Conservation (phyloP, 2,888 invertebrate genomes). For the Meandrusa payeni region DNA sequence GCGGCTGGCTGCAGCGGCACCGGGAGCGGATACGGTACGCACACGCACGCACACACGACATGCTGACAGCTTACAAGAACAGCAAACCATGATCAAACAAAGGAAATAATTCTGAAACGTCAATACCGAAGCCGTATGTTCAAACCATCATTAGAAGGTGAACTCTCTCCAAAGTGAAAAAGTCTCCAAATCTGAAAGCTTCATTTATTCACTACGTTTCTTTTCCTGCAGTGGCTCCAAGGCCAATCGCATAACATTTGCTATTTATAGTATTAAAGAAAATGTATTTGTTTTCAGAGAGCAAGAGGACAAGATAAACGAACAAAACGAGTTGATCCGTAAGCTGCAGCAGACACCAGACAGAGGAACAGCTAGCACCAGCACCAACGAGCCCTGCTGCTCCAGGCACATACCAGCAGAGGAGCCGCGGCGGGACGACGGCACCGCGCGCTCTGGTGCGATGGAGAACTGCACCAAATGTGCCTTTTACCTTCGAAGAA, state of each 20-base stretch:
- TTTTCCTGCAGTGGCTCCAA: no score
- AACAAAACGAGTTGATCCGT: conserved; percentile 44
- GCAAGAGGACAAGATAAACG: conserved; percentile 47
- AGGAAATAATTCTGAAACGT: no score
- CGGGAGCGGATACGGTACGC: conserved; percentile 30
- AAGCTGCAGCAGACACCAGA: conserved; percentile 36
- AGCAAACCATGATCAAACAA: no score
- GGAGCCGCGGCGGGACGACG: conserved; percentile 31
- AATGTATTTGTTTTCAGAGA: conserved; percentile 37
- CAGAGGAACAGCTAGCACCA: conserved; percentile 7
- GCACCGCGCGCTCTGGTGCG: conserved; percentile 27
- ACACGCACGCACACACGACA: background rate
- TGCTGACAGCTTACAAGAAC: no score
- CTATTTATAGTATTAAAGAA: no score
- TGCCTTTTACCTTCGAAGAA: conserved; percentile 28
- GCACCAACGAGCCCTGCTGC: conserved; percentile 29
- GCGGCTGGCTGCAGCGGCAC: conserved; percentile 41
- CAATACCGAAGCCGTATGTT: no score
- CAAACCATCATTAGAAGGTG: no score
- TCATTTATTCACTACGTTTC: no score
- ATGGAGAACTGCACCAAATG: conserved; percentile 30
- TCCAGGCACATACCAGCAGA: conserved; percentile 28
- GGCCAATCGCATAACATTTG: no score
- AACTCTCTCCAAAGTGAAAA: no score
- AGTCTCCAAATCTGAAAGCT: no score